Percentiles rank a stretch among this genome's conserved stretches.
Evolutionary conservation across 2,797 vertebrate genomes (phyloP).

Genomic region (Perodicticus potto): DNA sequence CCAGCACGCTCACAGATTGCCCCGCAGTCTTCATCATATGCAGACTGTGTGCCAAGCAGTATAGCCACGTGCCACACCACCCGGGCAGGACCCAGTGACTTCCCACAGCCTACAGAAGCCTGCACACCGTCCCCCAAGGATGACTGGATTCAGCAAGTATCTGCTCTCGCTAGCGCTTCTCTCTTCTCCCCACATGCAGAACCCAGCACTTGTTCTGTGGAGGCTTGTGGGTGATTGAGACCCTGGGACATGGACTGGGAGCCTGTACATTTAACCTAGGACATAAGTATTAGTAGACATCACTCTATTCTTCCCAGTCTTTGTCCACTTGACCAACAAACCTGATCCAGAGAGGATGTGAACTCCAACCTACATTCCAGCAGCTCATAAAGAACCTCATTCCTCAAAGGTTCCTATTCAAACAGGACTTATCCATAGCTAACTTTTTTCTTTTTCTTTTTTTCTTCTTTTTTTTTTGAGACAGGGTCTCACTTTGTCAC

Average conservation of each 20-base stretch:
- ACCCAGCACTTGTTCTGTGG: neutral
- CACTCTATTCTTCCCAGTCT: neutral
- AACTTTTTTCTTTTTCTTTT: too few relatives aligned
- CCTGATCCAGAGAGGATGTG: neutral
- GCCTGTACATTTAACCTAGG: neutral
- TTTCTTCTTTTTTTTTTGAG: too few relatives aligned
- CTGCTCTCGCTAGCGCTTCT: too few relatives aligned
- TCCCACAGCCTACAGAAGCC: neutral
- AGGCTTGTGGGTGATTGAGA: neutral
- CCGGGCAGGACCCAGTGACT: neutral
- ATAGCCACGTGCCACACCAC: accelerated
- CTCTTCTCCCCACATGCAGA: too few relatives aligned
- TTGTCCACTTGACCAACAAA: neutral
- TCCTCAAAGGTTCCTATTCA: neutral
- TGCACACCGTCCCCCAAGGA: neutral
- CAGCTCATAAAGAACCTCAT: neutral
- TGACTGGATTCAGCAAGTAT: neutral
- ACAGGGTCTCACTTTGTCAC: too few relatives aligned
- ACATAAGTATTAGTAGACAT: neutral
- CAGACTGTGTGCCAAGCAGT: neutral
- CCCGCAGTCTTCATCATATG: neutral
- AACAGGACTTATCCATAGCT: neutral
- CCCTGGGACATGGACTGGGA: neutral
- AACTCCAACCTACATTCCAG: neutral
- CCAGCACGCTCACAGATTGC: neutral